These are phyloP conservation scores for Mayetiola destructor DNA, from an alignment of 2,888 invertebrate genomes.

Conservation along the genomic window DNA sequence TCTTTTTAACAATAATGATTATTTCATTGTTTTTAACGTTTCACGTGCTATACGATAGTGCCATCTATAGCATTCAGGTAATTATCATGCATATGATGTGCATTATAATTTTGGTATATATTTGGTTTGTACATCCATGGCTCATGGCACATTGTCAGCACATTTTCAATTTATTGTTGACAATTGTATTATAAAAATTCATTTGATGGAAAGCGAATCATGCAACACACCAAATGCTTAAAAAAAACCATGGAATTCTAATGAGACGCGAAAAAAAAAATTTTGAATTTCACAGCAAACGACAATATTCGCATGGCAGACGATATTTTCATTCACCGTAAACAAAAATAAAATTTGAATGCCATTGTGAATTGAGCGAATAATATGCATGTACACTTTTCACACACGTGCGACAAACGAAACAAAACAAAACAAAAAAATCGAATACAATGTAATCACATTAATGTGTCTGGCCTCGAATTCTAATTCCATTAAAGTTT, in stretches of 20 bases:
- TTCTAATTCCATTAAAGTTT: conserved; percentile 1
- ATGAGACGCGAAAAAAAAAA: too few species aligned
- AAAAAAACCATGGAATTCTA: too few species aligned
- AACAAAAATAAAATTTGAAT: too few species aligned
- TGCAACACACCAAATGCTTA: not conserved
- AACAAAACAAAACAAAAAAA: not conserved
- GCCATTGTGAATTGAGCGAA: not conserved
- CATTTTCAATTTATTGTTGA: not conserved
- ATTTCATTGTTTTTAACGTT: conserved; percentile 71
- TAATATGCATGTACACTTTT: not conserved
- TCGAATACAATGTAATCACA: not conserved
- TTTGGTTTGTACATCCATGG: not conserved
- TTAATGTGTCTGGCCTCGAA: not conserved
- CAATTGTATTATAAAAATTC: not conserved
- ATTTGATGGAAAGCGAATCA: not conserved
- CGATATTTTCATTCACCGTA: too few species aligned
- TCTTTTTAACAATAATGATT: conserved; percentile 61
- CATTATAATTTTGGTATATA: not conserved
- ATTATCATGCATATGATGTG: not conserved
- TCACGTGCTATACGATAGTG: conserved; percentile 73
- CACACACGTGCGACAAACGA: not conserved
- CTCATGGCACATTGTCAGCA: not conserved
- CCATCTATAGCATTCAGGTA: conserved; percentile 62
- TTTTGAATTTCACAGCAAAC: too few species aligned
- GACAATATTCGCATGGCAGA: too few species aligned